Conservation (phyloP, 2,888 invertebrate genomes). For the Amorpha juglandis region DNA sequence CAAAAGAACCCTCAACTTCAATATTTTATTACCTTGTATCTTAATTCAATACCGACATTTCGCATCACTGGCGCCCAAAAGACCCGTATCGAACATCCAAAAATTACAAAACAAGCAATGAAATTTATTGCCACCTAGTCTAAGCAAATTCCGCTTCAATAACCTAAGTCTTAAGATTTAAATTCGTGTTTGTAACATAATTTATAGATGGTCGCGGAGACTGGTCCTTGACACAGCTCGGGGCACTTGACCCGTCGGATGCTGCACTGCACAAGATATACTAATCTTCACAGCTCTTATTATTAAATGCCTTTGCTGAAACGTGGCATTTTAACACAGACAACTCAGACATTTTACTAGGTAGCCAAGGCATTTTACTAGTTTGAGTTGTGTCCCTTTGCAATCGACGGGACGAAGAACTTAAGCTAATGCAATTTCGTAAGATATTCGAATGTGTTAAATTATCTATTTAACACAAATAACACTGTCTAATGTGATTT, state of each 20-base stretch:
- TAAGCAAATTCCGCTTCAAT: not conserved
- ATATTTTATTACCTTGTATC: not conserved
- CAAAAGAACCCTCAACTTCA: not conserved
- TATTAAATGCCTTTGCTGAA: conserved; percentile 31
- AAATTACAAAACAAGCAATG: not conserved
- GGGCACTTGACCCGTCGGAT: conserved; percentile 41
- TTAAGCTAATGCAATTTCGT: conserved; percentile 2
- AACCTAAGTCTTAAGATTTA: not conserved
- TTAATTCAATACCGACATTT: not conserved
- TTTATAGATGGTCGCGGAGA: conserved; percentile 33
- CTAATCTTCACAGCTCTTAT: conserved; percentile 40
- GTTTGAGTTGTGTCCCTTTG: too few species aligned
- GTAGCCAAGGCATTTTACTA: too few species aligned
- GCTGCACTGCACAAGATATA: conserved; percentile 39
- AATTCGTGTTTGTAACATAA: conserved; percentile 29
- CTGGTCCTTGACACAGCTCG: conserved; percentile 44
- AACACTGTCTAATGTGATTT: too few species aligned
- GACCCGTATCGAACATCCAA: not conserved
- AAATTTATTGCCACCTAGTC: not conserved
- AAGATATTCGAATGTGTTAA: not conserved
- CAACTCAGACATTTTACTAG: too few species aligned
- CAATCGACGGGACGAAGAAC: conserved; percentile 5
- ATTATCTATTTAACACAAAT: too few species aligned
- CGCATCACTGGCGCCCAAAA: conserved; percentile 5
- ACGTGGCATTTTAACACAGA: conserved; percentile 6